phyloP scores from a whole-genome alignment of 2,888 invertebrate species.

The Uloborus plumipes region DNA sequence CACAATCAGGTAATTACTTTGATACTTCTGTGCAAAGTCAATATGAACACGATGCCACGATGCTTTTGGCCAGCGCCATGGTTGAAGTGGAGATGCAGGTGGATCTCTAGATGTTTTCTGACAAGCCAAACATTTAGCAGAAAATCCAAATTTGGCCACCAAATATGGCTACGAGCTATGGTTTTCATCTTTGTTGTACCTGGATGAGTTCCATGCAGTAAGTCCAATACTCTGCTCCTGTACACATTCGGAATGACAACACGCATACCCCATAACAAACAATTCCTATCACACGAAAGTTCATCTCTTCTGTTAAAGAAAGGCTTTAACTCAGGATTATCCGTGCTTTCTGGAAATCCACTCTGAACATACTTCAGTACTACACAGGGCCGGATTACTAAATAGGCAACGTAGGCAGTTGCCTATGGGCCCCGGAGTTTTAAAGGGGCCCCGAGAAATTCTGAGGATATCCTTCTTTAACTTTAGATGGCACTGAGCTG shows the following conservation, averaged over 20 bases:
- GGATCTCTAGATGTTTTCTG: too few relatives aligned
- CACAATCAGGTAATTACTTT: constrained; percentile 66
- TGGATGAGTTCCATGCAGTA: constrained; percentile 20
- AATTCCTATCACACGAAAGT: constrained; percentile 10
- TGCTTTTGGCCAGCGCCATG: constrained; percentile 9
- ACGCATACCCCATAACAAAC: constrained; percentile 15
- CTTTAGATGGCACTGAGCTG: too few relatives aligned
- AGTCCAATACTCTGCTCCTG: not conserved
- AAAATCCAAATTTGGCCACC: constrained; percentile 27
- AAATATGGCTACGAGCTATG: constrained; percentile 9
- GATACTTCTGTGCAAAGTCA: constrained; percentile 61
- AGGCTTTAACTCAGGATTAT: constrained; percentile 7
- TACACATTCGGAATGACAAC: constrained; percentile 10
- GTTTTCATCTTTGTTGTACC: constrained; percentile 22
- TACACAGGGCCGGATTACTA: too few relatives aligned
- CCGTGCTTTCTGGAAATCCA: too few relatives aligned
- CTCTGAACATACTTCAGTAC: too few relatives aligned
- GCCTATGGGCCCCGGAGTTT: too few relatives aligned
- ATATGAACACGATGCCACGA: constrained; percentile 3
- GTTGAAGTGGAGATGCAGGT: too few relatives aligned
- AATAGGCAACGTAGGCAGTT: too few relatives aligned
- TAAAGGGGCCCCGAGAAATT: too few relatives aligned
- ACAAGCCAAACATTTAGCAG: not conserved
- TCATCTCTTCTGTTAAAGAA: constrained; percentile 8
- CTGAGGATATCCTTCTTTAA: too few relatives aligned